Conservation (phyloP, 2,888 invertebrate genomes). For the Heliconius charithonia region DNA sequence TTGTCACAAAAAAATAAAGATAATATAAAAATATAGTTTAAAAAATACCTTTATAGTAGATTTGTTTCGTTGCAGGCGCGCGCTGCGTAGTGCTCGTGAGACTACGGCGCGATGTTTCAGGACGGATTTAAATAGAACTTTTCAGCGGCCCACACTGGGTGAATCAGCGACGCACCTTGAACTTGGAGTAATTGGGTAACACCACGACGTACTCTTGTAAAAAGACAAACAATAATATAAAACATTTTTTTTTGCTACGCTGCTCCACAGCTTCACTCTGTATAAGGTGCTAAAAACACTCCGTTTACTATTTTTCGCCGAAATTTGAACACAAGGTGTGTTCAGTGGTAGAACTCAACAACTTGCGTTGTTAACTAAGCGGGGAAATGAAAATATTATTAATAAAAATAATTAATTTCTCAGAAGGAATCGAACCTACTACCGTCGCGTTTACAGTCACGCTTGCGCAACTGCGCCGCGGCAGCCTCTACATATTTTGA, state of each 20-base stretch:
- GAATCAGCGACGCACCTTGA: conserved; percentile 79
- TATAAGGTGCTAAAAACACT: neutral
- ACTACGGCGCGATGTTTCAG: conserved; percentile 62
- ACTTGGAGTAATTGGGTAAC: conserved; percentile 63
- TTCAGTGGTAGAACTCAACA: neutral
- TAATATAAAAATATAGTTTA: conserved; percentile 33
- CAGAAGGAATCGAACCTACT: neutral
- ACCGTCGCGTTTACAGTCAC: neutral
- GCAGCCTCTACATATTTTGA: no score
- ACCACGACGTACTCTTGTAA: conserved; percentile 47
- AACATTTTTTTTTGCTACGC: no score
- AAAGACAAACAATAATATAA: neutral
- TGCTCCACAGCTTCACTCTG: no score
- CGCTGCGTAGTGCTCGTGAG: conserved; percentile 72
- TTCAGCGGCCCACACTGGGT: conserved; percentile 74
- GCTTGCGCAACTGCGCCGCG: no score
- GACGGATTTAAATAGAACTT: conserved; percentile 78
- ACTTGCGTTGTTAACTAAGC: neutral
- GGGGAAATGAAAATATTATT: neutral
- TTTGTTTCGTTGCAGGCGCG: conserved; percentile 79
- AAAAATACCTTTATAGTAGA: conserved; percentile 46
- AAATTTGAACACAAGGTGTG: neutral
- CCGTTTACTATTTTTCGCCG: neutral
- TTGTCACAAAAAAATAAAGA: neutral
- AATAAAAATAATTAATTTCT: no score